Base-by-base conservation (phyloP, 2,888 invertebrate species). In the Ectemnius continuus region DNA sequence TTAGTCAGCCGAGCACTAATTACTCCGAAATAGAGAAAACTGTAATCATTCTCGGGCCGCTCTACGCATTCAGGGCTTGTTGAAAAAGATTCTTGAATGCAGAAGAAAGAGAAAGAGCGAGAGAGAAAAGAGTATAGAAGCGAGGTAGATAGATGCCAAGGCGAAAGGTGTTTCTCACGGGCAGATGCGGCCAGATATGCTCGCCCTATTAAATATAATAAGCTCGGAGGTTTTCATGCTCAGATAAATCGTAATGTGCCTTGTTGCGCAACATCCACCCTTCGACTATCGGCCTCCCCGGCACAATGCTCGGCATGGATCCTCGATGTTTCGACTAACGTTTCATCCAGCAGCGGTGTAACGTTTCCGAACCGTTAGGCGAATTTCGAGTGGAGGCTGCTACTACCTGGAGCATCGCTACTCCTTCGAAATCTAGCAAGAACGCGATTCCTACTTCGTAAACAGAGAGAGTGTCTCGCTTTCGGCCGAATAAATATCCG, bases 201-300 rank as follows among this genome's bases (percentile, higher is more conserved):
- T 70, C 73, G 75, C 73, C 75, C 70, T 78, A 81, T 83, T 82
- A 84, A 81, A 85, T 86, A 84, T 86, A 86, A 86, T 86, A 87
- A 85, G 81, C 82, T 66, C 61, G 74, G 63, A 68, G 85, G 83
- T 84, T 82, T 87, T 84, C 82, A 83, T 84, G 89, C 87, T 84
- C 85, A 84, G 86, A 86, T 85, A 86, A 81, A 57, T 82, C 80
- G 84, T 77, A 88, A 87, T 86, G 36, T 11, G 36, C 36, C 36
- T 84, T 87, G 86, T 85, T 88, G 86, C 85, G 85, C 83, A 87
- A 89, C 87, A 87, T 85, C 76, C 73, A 69, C 45, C 69, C 18
- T 48, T 65, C 59, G 46, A 56, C 57, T 73, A 75, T 73, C 69
- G 74, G 67, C 52, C 23, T 23, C 23, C 3, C 3, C 23, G 36